Evolutionary conservation across 2,888 invertebrate genomes (phyloP), one percentile per base, ranked within the genome.

Genomic region (Amaurobius ferox): DNA sequence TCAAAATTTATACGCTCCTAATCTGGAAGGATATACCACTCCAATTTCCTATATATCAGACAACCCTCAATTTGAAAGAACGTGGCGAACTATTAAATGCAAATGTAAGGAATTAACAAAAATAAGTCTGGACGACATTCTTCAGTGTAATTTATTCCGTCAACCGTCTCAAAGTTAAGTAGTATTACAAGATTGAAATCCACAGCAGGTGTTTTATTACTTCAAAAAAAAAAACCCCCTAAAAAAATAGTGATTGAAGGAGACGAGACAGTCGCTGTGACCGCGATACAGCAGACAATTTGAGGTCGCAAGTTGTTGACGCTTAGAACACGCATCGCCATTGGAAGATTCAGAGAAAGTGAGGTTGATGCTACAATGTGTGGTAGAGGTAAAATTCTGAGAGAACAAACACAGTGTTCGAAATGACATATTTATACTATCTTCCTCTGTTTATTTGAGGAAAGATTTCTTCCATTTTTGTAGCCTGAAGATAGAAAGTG

Each of bases 281-380:
- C 55, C 55, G 55, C 55, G 23, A 55, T 55, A 19, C 16, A 23
- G 19, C 55, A 55, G 19, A 55, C 55, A 16, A 55, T n/a, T 55
- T 55, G 55, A 55, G 55, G 55, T 23, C 55, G 55, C 44, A 23
- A 23, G 19, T 55, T 55, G 55, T 55, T 55, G 19, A 55, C 55
- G 55, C 19, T 55, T 55, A 55, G n/a, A 44, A 44, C 35, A 9
- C 9, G n/a, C 44, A 44, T 44, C 44, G 55, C 23, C 3, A 11
- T 23, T 23, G 55, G 19, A 44, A 55, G 23, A 3, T 23, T 23
- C 16, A 11, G 55, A 5, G 55, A 55, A 55, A 55, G 55, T 55
- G 16, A 55, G 19, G 55, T 23, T 23, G 55, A 11, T 23, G 55
- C 23, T 23, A 23, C 55, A 19, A 1, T n/a, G n/a, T n/a, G n/a